A percentile compares a stretch with the other conserved stretches of the same genome.
phyloP scores from a whole-genome alignment of 2,888 invertebrate genomes.

The Lypha dubia region DNA sequence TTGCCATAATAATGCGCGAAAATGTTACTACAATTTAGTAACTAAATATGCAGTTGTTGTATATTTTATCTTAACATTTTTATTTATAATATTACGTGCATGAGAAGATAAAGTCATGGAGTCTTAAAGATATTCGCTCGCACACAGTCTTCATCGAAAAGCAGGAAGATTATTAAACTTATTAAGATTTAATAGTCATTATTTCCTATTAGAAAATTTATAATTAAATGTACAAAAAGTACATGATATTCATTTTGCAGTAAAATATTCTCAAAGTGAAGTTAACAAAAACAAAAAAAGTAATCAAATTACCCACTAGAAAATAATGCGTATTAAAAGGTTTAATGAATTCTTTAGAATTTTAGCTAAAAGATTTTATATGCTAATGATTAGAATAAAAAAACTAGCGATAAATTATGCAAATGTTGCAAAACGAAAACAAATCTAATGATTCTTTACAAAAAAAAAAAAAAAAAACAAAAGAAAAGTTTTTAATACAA shows the following conservation, averaged over 20 bases:
- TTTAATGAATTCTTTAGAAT: background rate
- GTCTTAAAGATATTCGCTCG: background rate
- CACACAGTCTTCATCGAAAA: conserved; percentile 6
- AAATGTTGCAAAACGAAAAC: too few relatives aligned
- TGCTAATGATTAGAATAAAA: too few relatives aligned
- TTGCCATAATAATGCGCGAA: conserved; percentile 8
- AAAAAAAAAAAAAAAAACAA: too few relatives aligned
- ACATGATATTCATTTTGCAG: background rate
- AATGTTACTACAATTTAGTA: too few relatives aligned
- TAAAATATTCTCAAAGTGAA: background rate
- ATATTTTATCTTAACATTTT: conserved; percentile 14
- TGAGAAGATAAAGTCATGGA: conserved; percentile 18
- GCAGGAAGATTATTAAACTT: conserved; percentile 56
- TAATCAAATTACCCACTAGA: background rate
- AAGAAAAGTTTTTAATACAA: too few relatives aligned
- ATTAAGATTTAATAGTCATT: conserved; percentile 63
- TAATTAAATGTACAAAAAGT: background rate
- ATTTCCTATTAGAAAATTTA: conserved; percentile 55
- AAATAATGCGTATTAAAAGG: background rate
- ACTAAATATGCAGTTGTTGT: conserved; percentile 1
- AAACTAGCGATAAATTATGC: background rate
- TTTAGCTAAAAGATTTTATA: too few relatives aligned
- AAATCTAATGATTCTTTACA: too few relatives aligned
- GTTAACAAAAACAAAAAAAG: background rate
- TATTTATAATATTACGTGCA: conserved; percentile 33